Evolutionary conservation across 2,888 invertebrate genomes (phyloP).

Genomic region (Syritta pipiens): DNA sequence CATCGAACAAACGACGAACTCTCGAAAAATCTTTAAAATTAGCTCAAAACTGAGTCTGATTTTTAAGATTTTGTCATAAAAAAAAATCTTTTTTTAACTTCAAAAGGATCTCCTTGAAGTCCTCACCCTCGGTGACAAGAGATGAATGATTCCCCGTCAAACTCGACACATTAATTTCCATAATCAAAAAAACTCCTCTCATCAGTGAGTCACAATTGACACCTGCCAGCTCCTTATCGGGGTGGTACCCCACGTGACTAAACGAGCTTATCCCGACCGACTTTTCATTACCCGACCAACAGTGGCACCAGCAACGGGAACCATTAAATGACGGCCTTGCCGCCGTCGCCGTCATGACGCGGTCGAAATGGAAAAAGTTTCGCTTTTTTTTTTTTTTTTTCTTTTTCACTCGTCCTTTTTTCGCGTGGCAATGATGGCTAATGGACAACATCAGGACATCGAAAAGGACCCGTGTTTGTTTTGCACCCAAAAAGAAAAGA

Average conservation of each 20-base stretch:
- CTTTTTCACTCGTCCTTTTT: conserved; percentile 10
- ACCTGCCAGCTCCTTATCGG: conserved; percentile 34
- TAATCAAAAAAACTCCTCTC: too few species aligned
- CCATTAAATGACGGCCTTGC: conserved; percentile 12
- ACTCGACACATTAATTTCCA: too few species aligned
- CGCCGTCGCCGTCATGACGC: conserved; percentile 10
- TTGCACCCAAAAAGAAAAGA: too few species aligned
- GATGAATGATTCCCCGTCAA: too few species aligned
- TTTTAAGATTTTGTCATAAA: too few species aligned
- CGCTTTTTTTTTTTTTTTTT: conserved; percentile 5
- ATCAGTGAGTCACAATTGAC: conserved; percentile 50
- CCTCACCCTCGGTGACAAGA: too few species aligned
- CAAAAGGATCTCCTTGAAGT: too few species aligned
- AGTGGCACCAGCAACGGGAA: too few species aligned
- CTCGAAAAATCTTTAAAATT: too few species aligned
- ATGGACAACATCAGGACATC: conserved; percentile 44
- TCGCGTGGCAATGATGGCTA: conserved; percentile 43
- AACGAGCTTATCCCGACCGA: conserved; percentile 27
- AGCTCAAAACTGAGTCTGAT: too few species aligned
- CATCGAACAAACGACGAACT: too few species aligned
- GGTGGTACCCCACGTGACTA: conserved; percentile 45
- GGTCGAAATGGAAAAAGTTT: conserved; percentile 62
- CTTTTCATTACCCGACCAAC: conserved; percentile 12
- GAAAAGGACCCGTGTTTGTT: conserved; percentile 31
- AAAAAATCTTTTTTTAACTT: too few species aligned